Percentiles rank a stretch among this genome's conserved stretches.
These are phyloP conservation scores for Prinia subflava DNA, from an alignment of 2,113 vertebrate genomes.

Conservation along the genomic window DNA sequence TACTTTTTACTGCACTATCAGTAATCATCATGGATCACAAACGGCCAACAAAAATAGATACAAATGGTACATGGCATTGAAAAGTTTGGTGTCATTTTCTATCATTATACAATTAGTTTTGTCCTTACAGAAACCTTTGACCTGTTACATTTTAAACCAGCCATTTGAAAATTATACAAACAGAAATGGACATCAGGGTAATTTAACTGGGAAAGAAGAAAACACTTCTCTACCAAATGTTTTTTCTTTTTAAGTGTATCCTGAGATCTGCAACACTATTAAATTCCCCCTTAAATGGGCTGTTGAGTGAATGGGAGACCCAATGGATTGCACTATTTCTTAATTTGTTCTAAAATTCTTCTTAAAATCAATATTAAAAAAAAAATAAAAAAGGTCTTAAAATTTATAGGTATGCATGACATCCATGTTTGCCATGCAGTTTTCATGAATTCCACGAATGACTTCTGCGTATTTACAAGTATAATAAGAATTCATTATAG, in stretches of 20 bases:
- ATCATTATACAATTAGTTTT: background rate
- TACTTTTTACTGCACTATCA: background rate
- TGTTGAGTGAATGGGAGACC: background rate
- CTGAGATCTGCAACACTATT: background rate
- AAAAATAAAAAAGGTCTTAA: background rate
- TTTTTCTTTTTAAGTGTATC: background rate
- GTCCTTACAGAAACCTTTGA: background rate
- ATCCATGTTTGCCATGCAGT: background rate
- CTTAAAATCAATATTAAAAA: background rate
- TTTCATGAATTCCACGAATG: background rate
- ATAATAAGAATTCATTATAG: background rate
- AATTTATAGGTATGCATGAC: background rate
- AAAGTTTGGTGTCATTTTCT: background rate
- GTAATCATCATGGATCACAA: background rate
- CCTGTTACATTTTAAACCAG: background rate
- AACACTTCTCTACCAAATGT: background rate
- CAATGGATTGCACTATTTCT: background rate
- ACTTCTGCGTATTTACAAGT: background rate
- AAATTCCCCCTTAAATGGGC: background rate
- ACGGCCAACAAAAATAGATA: background rate
- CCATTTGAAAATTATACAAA: background rate
- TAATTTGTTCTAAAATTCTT: background rate
- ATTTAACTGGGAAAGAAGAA: background rate
- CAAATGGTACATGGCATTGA: background rate
- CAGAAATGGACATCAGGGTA: background rate